Evolutionary conservation across 2,113 vertebrate species (phyloP).

Genomic region (Prionailurus viverrinus): DNA sequence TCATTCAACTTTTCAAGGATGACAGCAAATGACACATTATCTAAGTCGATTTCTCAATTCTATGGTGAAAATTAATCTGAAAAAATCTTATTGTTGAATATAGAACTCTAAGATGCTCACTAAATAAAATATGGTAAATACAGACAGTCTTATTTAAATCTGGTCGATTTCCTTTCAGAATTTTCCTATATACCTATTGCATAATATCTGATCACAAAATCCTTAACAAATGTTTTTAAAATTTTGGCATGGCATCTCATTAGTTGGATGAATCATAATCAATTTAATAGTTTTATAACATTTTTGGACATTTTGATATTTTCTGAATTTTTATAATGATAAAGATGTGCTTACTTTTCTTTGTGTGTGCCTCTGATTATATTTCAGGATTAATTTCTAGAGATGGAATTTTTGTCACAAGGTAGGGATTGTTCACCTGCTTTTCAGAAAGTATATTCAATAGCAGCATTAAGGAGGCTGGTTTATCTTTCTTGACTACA

Average conservation of each 20-base stretch:
- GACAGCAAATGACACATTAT: neutral
- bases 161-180: neutral
- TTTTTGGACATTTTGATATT: slow-evolving; percentile 5
- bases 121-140: neutral
- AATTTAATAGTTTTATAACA: neutral
- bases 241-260: neutral
- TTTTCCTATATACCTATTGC: neutral
- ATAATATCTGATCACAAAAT: neutral
- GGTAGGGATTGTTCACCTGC: neutral
- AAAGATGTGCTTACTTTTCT: neutral
- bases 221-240: neutral
- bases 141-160: neutral
- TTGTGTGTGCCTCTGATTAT: neutral
- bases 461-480: neutral
- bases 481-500: neutral
- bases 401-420: neutral
- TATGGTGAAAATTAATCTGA: neutral
- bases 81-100: neutral
- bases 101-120: neutral
- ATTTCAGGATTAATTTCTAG: neutral
- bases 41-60: neutral
- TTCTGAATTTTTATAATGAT: neutral
- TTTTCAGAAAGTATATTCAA: neutral
- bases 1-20: neutral
- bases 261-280: neutral